Percentiles rank a stretch among this genome's conserved stretches.
Conservation (phyloP, 1,140 invertebrate species). For the Stegodyphus dumicola region DNA sequence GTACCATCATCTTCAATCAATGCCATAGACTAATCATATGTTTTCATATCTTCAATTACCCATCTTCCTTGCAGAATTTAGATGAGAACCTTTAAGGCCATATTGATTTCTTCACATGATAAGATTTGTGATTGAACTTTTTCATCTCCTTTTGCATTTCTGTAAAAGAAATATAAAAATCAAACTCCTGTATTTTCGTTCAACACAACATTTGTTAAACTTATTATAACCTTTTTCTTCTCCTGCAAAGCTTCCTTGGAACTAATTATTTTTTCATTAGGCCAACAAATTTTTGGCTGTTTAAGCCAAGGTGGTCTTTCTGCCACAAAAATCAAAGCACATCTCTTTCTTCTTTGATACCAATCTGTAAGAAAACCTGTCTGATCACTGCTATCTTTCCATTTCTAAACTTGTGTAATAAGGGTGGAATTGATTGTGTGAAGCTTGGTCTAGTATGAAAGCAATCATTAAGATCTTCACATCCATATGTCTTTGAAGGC, state of each 20-base stretch:
- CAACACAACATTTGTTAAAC: neutral
- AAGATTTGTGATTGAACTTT: too few relatives aligned
- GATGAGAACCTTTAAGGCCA: neutral
- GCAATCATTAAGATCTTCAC: neutral
- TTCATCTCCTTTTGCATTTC: neutral
- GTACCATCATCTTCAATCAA: constrained; percentile 1
- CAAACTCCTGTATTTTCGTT: neutral
- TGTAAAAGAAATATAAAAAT: constrained; percentile 20
- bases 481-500: too few relatives aligned
- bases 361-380: too few relatives aligned
- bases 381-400: too few relatives aligned
- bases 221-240: neutral
- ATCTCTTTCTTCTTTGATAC: too few relatives aligned
- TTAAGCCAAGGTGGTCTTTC: constrained; percentile 17
- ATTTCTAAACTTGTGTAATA: too few relatives aligned
- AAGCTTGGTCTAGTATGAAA: neutral
- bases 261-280: neutral
- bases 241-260: neutral
- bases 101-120: constrained; percentile 13
- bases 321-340: neutral
- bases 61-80: neutral
- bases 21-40: neutral
- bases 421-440: too few relatives aligned
- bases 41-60: neutral
- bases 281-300: neutral